Conservation (phyloP, 2,888 invertebrate genomes). For the Lithosia quadra region DNA sequence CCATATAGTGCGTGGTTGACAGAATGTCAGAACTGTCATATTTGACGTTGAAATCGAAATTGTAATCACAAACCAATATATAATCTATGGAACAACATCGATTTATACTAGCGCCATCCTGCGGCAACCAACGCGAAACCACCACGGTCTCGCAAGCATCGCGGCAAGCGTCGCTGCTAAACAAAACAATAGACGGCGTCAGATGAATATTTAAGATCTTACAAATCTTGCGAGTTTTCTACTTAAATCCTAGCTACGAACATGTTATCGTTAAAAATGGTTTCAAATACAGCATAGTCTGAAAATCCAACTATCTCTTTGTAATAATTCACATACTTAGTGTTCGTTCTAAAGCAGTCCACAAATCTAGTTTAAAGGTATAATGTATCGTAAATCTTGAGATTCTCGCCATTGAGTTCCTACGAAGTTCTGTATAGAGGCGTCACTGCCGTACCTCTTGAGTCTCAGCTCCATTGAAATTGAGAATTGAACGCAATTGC, state of each 20-base stretch:
- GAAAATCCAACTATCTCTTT: not conserved
- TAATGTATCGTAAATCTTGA: slow-evolving; percentile 26
- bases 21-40: no score
- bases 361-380: slow-evolving; percentile 32
- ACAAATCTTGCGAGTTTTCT: not conserved
- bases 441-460: slow-evolving; percentile 32
- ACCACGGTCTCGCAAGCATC: no score
- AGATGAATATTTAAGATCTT: no score
- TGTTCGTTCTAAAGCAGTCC: slow-evolving; percentile 5
- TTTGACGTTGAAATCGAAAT: no score
- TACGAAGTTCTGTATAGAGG: slow-evolving; percentile 32
- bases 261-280: not conserved
- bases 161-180: no score
- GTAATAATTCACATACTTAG: slow-evolving; percentile 3
- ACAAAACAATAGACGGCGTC: no score
- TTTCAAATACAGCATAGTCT: not conserved
- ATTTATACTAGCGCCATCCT: no score
- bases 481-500: slow-evolving; percentile 40
- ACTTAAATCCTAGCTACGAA: not conserved
- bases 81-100: no score
- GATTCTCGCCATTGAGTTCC: slow-evolving; percentile 28
- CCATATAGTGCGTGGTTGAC: no score
- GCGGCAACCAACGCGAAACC: no score
- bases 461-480: slow-evolving; percentile 42
- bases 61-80: no score